Evolutionary conservation across 2,113 vertebrate genomes (phyloP), one percentile per base, ranked within the genome.

Genomic region (Loxodonta africana): DNA sequence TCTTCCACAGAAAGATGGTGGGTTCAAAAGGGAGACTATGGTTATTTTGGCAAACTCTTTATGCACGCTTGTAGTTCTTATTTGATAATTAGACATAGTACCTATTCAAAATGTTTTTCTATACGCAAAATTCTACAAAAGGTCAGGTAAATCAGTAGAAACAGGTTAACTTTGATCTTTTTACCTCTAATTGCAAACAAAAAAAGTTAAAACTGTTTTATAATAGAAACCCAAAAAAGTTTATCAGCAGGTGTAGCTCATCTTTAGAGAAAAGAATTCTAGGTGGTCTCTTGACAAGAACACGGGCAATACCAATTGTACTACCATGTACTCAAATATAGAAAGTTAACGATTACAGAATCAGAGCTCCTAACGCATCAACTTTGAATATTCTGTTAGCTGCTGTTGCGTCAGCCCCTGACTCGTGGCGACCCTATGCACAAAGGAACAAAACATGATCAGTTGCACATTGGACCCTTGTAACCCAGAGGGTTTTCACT

Each of bases 101-200:
- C 62, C 48, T 89, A 41, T 88, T 96, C 10, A 51, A 77, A 94
- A 46, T 89, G 28, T 33, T 85, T 95, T 30, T 83, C 30, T 81
- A 81, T 74, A 88, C 8, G 51, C 87, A 76, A 65, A 62, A 53
- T n/a, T 88, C 48, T 48, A 26, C 6, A 71, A 48, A 17, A 94
- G 44, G 86, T 37, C 25, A 48, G n/a, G n/a, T 81, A 90, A 90
- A 69, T 87, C 53, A 87, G 20, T 20, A 88, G 41, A 93, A 81
- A 78, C 48, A 69, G 48, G 82, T 20, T 69, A 82, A 85, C 48
- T 28, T 60, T 89, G 48, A 57, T 67, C 18, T 77, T 3, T 88
- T 93, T 78, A 51, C 51, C 46, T 78, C 80, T 85, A 1, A 77
- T 78, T 86, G 44, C 91, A 51, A 71, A 85, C 80, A 46, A 82